Evolutionary conservation across 1,140 invertebrate genomes (phyloP).

Genomic region (Lasioglossum baleicum): DNA sequence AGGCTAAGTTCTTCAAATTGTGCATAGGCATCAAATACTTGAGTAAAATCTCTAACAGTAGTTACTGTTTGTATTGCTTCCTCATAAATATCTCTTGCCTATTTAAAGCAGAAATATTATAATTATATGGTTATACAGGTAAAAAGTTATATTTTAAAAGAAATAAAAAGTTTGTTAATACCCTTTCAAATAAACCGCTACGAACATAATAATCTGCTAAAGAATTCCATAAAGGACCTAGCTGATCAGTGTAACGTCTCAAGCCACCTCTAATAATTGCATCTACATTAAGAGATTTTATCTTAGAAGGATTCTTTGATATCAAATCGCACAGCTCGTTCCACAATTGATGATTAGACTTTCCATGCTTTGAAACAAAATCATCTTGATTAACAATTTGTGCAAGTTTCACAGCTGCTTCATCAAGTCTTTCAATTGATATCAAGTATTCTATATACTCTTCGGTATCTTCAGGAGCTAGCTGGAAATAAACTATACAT

Average conservation of each 20-base stretch:
- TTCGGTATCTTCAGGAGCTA: conserved; percentile 96
- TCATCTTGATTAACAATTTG: conserved; percentile 98
- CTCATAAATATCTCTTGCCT: conserved; percentile 98
- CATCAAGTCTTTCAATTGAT: conserved; percentile 92
- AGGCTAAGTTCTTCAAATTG: conserved; percentile 98
- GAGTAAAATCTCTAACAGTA: conserved; percentile 98
- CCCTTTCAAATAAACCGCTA: conserved; percentile 97
- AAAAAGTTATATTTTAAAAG: too few species aligned
- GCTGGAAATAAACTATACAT: conserved; percentile 72
- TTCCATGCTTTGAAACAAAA: conserved; percentile 98
- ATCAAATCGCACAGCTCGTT: conserved; percentile 98
- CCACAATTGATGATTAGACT: conserved; percentile 99
- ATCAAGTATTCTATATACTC: conserved; percentile 97
- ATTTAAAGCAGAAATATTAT: conserved; percentile 18
- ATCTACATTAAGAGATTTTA: conserved; percentile 97
- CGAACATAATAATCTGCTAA: conserved; percentile 99
- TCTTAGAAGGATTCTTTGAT: conserved; percentile 97
- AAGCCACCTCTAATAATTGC: conserved; percentile 98
- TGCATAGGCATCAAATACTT: conserved; percentile 99
- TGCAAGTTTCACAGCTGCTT: conserved; percentile 94
- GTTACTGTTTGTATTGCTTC: conserved; percentile 98
- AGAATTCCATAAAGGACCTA: conserved; percentile 98
- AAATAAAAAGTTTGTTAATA: conserved; percentile 65
- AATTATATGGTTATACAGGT: too few species aligned
- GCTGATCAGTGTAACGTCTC: conserved; percentile 96